phyloP scores from a whole-genome alignment of 53 echinoderm and acorn worm species.

The Stichopus horrens region DNA sequence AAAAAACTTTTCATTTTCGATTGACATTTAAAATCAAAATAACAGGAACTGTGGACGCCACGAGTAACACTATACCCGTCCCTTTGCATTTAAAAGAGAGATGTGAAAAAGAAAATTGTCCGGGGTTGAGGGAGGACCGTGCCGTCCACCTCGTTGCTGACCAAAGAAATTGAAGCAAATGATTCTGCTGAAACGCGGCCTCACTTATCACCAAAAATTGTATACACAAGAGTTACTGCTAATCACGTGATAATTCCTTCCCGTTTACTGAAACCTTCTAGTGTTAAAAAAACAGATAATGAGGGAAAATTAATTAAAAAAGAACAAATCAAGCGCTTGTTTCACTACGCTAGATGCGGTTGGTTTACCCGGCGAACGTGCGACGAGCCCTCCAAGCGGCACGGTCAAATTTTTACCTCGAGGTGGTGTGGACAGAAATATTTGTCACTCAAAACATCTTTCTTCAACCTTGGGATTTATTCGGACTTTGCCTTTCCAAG shows the following conservation, averaged over 20 bases:
- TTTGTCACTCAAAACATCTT: neutral
- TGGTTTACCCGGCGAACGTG: neutral
- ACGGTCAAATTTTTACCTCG: neutral
- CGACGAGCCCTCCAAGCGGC: neutral
- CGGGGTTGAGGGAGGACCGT: too few species aligned
- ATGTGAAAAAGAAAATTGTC: too few species aligned
- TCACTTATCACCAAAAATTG: neutral
- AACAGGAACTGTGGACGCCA: too few species aligned
- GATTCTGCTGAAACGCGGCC: neutral
- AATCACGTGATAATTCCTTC: neutral
- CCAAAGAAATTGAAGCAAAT: too few species aligned
- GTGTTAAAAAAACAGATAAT: neutral
- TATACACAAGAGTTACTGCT: neutral
- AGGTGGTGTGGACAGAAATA: conserved; percentile 1
- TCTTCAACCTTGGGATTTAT: neutral
- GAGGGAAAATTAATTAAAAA: neutral
- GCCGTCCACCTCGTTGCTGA: too few species aligned
- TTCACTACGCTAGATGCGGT: neutral
- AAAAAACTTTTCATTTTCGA: too few species aligned
- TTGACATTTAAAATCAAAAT: too few species aligned
- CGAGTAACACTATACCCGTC: too few species aligned
- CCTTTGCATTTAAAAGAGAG: too few species aligned
- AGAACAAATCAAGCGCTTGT: neutral
- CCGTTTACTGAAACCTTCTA: neutral
- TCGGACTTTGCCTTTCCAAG: neutral